Evolutionary conservation across 2,888 invertebrate species (phyloP).

Genomic region (Cheilosia impressa): DNA sequence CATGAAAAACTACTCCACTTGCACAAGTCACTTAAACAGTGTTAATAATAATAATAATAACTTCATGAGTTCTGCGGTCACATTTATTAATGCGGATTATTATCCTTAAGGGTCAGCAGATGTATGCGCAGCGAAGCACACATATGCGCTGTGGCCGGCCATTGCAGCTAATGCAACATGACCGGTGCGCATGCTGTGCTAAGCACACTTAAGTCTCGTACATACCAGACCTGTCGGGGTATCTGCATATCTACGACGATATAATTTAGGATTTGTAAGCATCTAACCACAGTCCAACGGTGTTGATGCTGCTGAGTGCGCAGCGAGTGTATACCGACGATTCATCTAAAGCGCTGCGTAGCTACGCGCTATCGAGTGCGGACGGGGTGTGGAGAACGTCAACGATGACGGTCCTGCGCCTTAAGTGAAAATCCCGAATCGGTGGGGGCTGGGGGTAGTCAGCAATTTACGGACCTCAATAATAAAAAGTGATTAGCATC

Average conservation of each 20-base stretch:
- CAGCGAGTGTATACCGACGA: constrained; percentile 51
- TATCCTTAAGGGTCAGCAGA: constrained; percentile 70
- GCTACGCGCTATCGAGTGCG: constrained; percentile 64
- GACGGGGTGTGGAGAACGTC: constrained; percentile 1
- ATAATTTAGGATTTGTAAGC: constrained; percentile 71
- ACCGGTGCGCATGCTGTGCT: constrained; percentile 33
- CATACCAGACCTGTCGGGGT: neutral
- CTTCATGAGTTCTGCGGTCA: constrained; percentile 74
- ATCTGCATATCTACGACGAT: constrained; percentile 56
- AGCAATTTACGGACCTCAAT: constrained; percentile 71
- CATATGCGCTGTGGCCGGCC: neutral
- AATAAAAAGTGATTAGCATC: constrained; percentile 75
- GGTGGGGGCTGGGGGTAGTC: constrained; percentile 36
- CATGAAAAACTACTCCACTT: constrained; percentile 70
- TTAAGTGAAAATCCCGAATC: constrained; percentile 48
- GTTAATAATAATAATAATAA: constrained; percentile 75
- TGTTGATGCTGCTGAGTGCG: constrained; percentile 50
- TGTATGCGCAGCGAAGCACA: constrained; percentile 4
- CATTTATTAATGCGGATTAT: constrained; percentile 73
- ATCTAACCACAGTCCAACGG: constrained; percentile 43
- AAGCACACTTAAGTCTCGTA: constrained; percentile 12
- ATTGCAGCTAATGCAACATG: constrained; percentile 52
- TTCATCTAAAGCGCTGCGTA: constrained; percentile 73
- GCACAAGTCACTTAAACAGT: constrained; percentile 73
- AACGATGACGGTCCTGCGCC: constrained; percentile 30